Evolutionary conservation across 2,113 vertebrate species (phyloP), one percentile per base, ranked within the genome.

Genomic region (Danionella cerebrum): DNA sequence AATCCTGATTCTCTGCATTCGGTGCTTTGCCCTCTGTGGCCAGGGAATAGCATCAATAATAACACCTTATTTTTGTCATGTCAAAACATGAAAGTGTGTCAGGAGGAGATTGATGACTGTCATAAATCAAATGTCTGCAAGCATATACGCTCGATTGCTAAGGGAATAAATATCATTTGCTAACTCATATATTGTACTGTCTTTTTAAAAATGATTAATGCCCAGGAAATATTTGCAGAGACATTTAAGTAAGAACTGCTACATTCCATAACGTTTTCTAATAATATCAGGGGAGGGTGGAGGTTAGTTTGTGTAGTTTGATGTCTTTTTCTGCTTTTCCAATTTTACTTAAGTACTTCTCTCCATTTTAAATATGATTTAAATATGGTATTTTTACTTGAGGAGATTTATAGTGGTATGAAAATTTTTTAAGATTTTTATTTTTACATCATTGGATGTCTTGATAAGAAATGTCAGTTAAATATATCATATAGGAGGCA

Each of bases 121-220:
- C 42, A 73, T 73, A 63, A 76, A 76, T 76, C 74, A 76, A n/a
- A 29, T 70, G 70, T 66, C 70, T 41, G 47, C 21, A 60, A 70
- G 45, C 47, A 33, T 42, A 66, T n/a, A 18, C 39, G 67, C 27
- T 42, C 6, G 19, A 70, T 48, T 74, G 54, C 35, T 10, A 42
- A 6, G 14, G 50, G 59, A 62, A 66, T 66, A 59, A 52, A 65
- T 58, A 24, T 27, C 3, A 45, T 53, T 44, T 27, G 14, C 33
- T 29, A 65, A 67, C 35, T 51, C 67, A 59, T 14, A 47, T 5
- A 50, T 24, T 41, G 4, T 14, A 13, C 36, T 29, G 13, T 3
- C 29, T 36, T 31, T 14, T 51, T 16, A 19, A 29, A 16, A 48
- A 68, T 24, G 10, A 45, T 14, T 12, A 16, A 31, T 39, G 9